Conservation (phyloP, 2,797 vertebrate genomes). For the Molothrus aeneus region DNA sequence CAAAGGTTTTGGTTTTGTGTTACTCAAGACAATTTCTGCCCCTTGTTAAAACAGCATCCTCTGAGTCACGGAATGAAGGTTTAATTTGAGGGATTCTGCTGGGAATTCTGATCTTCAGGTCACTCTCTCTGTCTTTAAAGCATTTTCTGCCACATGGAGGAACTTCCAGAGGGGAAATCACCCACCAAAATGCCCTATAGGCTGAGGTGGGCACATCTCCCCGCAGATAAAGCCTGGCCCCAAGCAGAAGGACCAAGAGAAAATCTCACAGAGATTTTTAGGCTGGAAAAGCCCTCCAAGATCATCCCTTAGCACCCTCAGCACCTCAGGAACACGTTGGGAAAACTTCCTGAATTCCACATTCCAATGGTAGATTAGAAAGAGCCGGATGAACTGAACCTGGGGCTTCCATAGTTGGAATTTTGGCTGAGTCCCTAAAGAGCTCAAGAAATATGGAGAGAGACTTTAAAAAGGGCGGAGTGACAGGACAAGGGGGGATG, state of each 20-base stretch:
- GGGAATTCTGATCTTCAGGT: background rate
- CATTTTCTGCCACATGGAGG: background rate
- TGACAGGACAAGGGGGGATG: background rate
- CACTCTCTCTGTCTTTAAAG: background rate
- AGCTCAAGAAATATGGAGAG: background rate
- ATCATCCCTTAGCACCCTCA: background rate
- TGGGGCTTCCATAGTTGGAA: background rate
- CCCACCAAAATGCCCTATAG: background rate
- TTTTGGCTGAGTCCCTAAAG: background rate
- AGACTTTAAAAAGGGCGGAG: background rate
- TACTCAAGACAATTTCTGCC: background rate
- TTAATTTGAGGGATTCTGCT: background rate
- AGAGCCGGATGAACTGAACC: background rate
- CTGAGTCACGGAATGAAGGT: background rate
- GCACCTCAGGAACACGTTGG: background rate
- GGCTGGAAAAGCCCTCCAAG: background rate
- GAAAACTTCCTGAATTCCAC: background rate
- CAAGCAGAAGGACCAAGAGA: background rate
- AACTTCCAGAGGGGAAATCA: background rate
- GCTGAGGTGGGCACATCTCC: background rate
- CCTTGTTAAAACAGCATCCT: background rate
- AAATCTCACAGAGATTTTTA: background rate
- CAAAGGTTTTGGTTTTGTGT: background rate
- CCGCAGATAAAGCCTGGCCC: background rate
- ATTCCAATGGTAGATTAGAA: background rate